Conservation (phyloP, 2,888 invertebrate genomes). For the Rosalia funebris region DNA sequence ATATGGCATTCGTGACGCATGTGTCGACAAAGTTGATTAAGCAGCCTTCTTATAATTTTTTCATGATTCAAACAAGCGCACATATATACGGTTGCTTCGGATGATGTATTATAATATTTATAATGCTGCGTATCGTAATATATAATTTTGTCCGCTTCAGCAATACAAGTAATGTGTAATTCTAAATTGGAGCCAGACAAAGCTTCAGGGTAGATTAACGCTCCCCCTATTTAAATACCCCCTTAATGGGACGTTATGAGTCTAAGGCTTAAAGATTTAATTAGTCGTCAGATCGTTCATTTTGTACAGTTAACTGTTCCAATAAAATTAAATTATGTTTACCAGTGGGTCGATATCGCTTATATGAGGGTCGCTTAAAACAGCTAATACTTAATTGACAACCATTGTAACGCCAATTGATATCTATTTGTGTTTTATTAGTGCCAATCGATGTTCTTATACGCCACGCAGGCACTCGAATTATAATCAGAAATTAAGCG, state of each 20-base stretch:
- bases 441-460: slow-evolving; percentile 21
- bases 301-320: slow-evolving; percentile 15
- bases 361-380: slow-evolving; percentile 17
- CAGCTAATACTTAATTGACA: slow-evolving; percentile 13
- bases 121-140: background rate
- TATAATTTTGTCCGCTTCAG: background rate
- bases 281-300: slow-evolving; percentile 19
- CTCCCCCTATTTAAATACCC: background rate
- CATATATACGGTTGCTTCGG: background rate
- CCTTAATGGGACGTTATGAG: slow-evolving; percentile 3
- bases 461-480: too few species aligned
- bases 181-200: background rate
- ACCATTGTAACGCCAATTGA: slow-evolving; percentile 18
- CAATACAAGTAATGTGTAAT: background rate
- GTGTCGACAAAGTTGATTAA: background rate
- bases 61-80: too few species aligned
- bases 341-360: slow-evolving; percentile 20
- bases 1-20: background rate
- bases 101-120: background rate
- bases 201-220: background rate
- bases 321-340: slow-evolving; percentile 29
- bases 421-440: slow-evolving; percentile 16
- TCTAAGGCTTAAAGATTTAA: slow-evolving; percentile 9
- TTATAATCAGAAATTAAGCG: too few species aligned
- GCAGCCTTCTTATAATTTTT: background rate